Percentiles rank a stretch among this genome's conserved stretches.
Evolutionary conservation across 1,140 invertebrate species (phyloP).

Genomic region (Paracyclopina nana): DNA sequence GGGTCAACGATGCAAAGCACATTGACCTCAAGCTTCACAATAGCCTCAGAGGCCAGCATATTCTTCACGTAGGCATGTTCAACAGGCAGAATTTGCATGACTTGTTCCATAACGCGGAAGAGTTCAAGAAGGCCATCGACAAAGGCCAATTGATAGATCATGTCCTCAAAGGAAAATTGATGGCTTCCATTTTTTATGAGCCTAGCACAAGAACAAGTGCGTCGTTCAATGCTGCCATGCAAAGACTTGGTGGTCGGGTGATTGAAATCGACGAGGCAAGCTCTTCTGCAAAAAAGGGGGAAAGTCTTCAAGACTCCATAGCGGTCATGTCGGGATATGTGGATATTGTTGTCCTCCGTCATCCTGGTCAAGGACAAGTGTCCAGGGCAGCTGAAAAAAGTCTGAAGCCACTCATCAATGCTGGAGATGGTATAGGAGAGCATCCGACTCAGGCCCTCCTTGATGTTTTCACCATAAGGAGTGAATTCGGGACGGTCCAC

Average conservation of each 20-base stretch:
- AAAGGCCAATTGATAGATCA: constrained; percentile 68
- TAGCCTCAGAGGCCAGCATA: constrained; percentile 50
- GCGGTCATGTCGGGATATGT: constrained; percentile 52
- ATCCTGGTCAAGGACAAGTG: constrained; percentile 68
- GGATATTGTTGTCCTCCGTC: constrained; percentile 80
- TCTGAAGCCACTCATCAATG: constrained; percentile 76
- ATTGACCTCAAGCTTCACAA: constrained; percentile 23
- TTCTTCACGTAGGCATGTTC: constrained; percentile 66
- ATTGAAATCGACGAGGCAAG: constrained; percentile 66
- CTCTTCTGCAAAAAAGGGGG: constrained; percentile 90
- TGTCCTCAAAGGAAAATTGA: constrained; percentile 71
- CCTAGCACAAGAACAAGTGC: constrained; percentile 85
- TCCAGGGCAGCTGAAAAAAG: constrained; percentile 30
- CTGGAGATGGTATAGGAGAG: constrained; percentile 91
- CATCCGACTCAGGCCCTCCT: constrained; percentile 95
- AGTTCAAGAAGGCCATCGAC: constrained; percentile 52
- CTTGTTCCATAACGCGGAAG: constrained; percentile 81
- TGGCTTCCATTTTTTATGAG: constrained; percentile 94
- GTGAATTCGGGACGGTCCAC: constrained; percentile 97
- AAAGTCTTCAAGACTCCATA: constrained; percentile 53
- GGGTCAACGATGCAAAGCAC: neutral
- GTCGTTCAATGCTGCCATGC: constrained; percentile 90
- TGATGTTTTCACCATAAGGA: constrained; percentile 92
- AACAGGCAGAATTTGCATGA: constrained; percentile 74
- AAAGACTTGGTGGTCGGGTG: constrained; percentile 74